phyloP scores from a whole-genome alignment of 2,113 vertebrate species.

The Charadrius vociferus region DNA sequence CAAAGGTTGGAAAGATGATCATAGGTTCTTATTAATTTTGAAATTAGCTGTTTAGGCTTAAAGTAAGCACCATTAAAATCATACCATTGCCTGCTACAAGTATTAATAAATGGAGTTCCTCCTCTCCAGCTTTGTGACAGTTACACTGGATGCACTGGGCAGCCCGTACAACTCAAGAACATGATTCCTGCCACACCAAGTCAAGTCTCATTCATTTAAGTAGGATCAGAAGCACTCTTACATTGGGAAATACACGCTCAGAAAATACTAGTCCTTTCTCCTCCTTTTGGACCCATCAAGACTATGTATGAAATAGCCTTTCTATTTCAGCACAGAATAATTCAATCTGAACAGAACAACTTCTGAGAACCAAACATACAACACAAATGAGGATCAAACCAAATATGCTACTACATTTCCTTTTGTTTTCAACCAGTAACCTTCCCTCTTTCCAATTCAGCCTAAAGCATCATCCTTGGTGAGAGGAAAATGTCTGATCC shows the following conservation, averaged over 20 bases:
- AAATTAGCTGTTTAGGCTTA: not conserved
- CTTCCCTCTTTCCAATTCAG: not conserved
- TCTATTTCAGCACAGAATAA: not conserved
- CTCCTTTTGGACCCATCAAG: not conserved
- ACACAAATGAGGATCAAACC: not conserved
- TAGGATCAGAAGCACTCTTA: not conserved
- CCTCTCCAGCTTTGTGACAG: not conserved
- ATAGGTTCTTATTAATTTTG: not conserved
- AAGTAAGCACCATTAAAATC: not conserved
- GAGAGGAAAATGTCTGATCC: not conserved
- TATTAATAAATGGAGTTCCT: not conserved
- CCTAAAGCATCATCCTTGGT: not conserved
- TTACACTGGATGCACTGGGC: no score
- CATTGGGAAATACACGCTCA: not conserved
- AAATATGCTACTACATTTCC: not conserved
- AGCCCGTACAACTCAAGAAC: rapidly evolving
- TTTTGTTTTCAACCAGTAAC: not conserved
- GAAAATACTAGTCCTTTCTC: not conserved
- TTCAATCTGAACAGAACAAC: not conserved
- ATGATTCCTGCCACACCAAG: not conserved
- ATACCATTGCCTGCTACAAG: not conserved
- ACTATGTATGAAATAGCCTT: not conserved
- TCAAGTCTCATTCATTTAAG: not conserved
- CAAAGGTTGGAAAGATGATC: not conserved
- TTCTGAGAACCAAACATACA: not conserved